These are phyloP conservation scores for Kradibia gibbosae DNA, from an alignment of 1,140 invertebrate species.

Conservation along the genomic window DNA sequence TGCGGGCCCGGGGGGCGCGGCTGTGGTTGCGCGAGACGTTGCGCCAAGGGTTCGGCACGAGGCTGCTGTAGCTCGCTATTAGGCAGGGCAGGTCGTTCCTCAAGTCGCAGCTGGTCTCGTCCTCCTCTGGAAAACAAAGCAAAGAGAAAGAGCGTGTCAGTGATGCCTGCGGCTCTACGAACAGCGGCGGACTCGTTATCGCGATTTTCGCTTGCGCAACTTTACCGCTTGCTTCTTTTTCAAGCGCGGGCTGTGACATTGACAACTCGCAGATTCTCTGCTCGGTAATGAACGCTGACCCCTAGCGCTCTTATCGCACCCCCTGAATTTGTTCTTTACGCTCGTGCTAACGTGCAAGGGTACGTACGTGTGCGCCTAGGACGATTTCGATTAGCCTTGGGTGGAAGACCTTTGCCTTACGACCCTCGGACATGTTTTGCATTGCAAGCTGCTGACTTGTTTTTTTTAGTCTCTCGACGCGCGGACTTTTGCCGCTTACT, in stretches of 20 bases:
- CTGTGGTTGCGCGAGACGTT: background rate
- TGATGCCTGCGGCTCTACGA: background rate
- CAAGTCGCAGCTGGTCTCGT: background rate
- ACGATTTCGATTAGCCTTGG: too few species aligned
- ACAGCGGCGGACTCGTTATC: background rate
- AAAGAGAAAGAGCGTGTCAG: constrained; percentile 28
- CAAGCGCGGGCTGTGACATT: background rate
- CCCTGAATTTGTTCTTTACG: too few species aligned
- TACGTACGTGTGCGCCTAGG: too few species aligned
- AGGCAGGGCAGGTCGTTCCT: constrained; percentile 6
- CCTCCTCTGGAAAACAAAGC: constrained; percentile 43
- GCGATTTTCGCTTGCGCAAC: background rate
- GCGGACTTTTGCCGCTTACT: too few species aligned
- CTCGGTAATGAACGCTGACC: too few species aligned
- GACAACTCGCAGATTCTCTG: too few species aligned
- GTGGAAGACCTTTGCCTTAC: too few species aligned
- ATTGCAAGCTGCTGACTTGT: too few species aligned
- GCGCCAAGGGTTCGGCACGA: background rate
- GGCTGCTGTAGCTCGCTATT: constrained; percentile 11
- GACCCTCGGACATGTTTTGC: too few species aligned
- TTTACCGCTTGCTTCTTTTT: background rate
- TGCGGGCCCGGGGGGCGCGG: background rate
- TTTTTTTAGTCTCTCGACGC: too few species aligned
- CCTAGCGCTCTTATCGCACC: too few species aligned
- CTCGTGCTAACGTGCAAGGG: too few species aligned